These are phyloP conservation scores for Tautogolabrus adspersus DNA, from an alignment of 2,113 vertebrate species.

Conservation along the genomic window DNA sequence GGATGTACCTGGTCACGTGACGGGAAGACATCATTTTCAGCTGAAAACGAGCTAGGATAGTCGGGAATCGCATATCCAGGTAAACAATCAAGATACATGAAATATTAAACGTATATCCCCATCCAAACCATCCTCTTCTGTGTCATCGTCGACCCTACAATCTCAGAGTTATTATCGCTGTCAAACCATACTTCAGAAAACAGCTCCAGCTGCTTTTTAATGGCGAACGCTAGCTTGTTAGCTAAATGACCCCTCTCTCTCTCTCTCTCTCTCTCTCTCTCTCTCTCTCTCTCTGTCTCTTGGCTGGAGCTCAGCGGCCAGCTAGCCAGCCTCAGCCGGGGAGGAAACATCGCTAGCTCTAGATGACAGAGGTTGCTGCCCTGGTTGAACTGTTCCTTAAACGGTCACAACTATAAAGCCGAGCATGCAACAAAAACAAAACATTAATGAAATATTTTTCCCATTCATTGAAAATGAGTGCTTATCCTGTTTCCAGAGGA, in stretches of 20 bases:
- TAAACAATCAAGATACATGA: constrained; percentile 83
- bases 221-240: constrained; percentile 80
- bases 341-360: constrained; percentile 55
- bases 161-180: constrained; percentile 23
- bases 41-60: constrained; percentile 84
- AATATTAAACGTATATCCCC: constrained; percentile 58
- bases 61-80: constrained; percentile 87
- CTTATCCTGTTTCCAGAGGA: constrained; percentile 21
- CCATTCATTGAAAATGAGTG: constrained; percentile 50
- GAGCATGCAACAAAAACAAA: neutral
- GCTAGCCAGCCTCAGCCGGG: constrained; percentile 70
- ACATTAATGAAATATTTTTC: neutral
- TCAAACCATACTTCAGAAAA: constrained; percentile 31
- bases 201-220: constrained; percentile 50
- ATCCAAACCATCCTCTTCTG: constrained; percentile 23
- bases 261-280: constrained; percentile 34
- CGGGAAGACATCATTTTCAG: constrained; percentile 82
- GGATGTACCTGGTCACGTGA: constrained; percentile 76
- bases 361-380: constrained; percentile 56
- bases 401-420: neutral
- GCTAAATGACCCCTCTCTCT: constrained; percentile 82
- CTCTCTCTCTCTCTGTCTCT: too few relatives aligned
- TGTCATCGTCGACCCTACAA: constrained; percentile 53
- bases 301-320: constrained; percentile 78
- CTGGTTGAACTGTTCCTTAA: neutral